Evolutionary conservation across 2,797 vertebrate species (phyloP).

Genomic region (Erethizon dorsatum): DNA sequence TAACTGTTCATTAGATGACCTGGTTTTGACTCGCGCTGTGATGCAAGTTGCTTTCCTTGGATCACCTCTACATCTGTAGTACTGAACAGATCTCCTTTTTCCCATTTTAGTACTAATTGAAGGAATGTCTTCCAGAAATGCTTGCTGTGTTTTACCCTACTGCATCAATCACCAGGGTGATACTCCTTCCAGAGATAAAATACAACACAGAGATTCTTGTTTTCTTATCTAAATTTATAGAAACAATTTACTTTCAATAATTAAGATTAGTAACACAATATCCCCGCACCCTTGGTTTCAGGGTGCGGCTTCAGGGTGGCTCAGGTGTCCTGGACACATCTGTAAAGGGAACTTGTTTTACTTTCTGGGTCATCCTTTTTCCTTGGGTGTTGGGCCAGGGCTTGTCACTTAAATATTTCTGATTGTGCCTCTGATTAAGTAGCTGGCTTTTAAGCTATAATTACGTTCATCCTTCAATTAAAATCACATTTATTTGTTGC

Average conservation of each 20-base stretch:
- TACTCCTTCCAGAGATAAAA: background rate
- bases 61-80: background rate
- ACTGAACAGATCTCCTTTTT: background rate
- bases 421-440: conserved; percentile 78
- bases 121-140: background rate
- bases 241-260: conserved; percentile 53
- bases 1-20: background rate
- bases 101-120: conserved; percentile 4
- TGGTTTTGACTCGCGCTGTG: background rate
- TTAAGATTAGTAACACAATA: background rate
- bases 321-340: conserved; percentile 23
- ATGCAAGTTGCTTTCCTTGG: background rate
- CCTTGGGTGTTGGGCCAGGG: conserved; percentile 68
- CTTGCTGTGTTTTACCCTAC: background rate
- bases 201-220: background rate
- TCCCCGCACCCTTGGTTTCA: background rate
- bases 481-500: conserved; percentile 79
- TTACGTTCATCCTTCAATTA: conserved; percentile 81
- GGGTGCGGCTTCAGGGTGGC: conserved; percentile 54
- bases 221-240: conserved; percentile 50
- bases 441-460: conserved; percentile 77
- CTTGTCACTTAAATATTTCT: conserved; percentile 74
- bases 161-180: background rate
- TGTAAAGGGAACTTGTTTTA: conserved; percentile 75
- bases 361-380: conserved; percentile 73